Conservation (phyloP, 2,797 vertebrate genomes). For the Macroramphosus scolopax region DNA sequence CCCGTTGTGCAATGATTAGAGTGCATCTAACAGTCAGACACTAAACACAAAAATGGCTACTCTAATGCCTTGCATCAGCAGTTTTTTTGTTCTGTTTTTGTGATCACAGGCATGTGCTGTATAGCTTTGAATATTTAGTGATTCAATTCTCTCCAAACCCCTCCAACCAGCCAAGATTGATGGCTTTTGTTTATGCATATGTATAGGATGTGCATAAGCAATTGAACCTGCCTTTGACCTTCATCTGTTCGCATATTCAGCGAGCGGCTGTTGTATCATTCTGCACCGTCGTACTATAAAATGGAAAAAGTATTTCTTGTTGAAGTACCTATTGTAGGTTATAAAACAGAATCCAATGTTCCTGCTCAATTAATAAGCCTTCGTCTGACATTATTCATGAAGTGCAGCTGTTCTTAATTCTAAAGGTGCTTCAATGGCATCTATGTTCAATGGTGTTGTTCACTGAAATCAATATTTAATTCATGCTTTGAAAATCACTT, state of each 20-base stretch:
- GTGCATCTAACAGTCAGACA: constrained; percentile 44
- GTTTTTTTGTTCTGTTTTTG: constrained; percentile 30
- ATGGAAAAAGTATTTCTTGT: constrained; percentile 23
- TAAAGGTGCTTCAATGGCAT: constrained; percentile 8
- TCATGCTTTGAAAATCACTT: constrained; percentile 24
- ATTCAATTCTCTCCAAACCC: constrained; percentile 48
- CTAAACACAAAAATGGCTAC: constrained; percentile 41
- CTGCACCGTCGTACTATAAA: constrained; percentile 23
- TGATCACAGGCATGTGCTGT: constrained; percentile 41
- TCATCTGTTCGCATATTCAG: constrained; percentile 57
- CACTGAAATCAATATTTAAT: constrained; percentile 27
- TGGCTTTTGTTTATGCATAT: constrained; percentile 73
- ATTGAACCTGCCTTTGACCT: constrained; percentile 76
- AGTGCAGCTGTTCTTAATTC: constrained; percentile 10
- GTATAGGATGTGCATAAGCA: constrained; percentile 66
- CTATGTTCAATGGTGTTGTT: constrained; percentile 8
- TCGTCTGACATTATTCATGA: constrained; percentile 16
- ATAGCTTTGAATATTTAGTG: constrained; percentile 55
- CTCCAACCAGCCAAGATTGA: constrained; percentile 66
- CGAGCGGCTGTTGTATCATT: constrained; percentile 27
- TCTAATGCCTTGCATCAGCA: constrained; percentile 48
- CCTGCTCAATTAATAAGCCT: constrained; percentile 16
- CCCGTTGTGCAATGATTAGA: constrained; percentile 54
- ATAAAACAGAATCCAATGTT: constrained; percentile 10
- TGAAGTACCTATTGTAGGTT: constrained; percentile 25